Conservation (phyloP, 1,140 invertebrate genomes). For the Saccostrea echinata region DNA sequence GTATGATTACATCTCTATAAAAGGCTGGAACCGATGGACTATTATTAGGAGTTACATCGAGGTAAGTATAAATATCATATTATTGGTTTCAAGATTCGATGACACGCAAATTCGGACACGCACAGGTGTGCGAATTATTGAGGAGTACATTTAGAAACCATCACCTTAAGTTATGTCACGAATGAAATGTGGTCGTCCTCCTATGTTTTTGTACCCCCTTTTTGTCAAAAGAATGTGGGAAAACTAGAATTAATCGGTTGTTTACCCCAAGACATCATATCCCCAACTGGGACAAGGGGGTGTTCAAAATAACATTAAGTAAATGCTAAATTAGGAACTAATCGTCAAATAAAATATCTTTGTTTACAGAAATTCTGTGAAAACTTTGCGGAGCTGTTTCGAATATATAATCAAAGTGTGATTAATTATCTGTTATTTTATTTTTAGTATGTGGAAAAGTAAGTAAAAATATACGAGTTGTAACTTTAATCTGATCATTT, state of each 20-base stretch:
- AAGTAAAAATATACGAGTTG: no score
- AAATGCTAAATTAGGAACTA: not conserved
- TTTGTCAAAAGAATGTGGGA: constrained; percentile 33
- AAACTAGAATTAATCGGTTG: constrained; percentile 32
- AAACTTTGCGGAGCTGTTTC: no score
- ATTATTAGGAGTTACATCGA: not conserved
- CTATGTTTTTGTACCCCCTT: constrained; percentile 14
- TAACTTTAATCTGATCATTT: no score
- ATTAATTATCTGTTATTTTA: no score
- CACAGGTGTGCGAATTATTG: constrained; percentile 26
- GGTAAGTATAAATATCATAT: constrained; percentile 8
- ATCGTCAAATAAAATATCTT: not conserved
- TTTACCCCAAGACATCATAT: not conserved
- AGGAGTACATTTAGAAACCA: not conserved
- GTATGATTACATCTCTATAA: not conserved
- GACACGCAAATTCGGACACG: constrained; percentile 37
- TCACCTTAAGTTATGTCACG: constrained; percentile 22
- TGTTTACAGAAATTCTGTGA: not conserved
- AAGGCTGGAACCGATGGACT: not conserved
- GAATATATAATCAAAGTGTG: no score
- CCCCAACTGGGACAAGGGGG: not conserved
- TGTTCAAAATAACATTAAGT: constrained; percentile 29
- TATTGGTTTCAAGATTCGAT: not conserved
- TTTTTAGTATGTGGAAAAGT: no score
- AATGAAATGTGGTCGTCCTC: not conserved